Percentiles rank a stretch among this genome's conserved stretches.
Evolutionary conservation across 2,888 invertebrate species (phyloP).

Genomic region (Eupsilia transversa): DNA sequence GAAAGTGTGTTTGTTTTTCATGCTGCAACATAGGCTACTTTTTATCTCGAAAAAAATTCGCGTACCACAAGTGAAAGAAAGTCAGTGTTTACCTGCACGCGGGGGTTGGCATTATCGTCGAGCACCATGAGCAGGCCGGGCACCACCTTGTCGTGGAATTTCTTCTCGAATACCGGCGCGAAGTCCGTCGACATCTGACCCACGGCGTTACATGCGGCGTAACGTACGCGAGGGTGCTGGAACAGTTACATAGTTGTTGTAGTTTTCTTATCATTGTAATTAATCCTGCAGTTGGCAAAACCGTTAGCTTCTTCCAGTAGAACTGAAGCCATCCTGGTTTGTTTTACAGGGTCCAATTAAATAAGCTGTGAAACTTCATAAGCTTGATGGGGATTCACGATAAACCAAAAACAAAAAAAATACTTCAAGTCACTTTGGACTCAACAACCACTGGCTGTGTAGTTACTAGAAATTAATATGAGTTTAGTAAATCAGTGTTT

Average conservation of each 20-base stretch:
- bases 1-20: not conserved
- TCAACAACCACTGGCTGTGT: too few relatives aligned
- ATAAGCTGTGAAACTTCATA: too few relatives aligned
- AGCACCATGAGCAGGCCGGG: conserved; percentile 97
- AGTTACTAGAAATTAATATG: too few relatives aligned
- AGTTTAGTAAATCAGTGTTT: too few relatives aligned
- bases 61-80: not conserved
- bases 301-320: not conserved
- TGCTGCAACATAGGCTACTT: not conserved
- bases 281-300: not conserved
- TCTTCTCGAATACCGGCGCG: conserved; percentile 98
- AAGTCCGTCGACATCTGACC: conserved; percentile 99
- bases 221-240: conserved; percentile 97
- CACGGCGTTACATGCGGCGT: conserved; percentile 99
- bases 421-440: too few relatives aligned
- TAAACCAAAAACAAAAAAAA: too few relatives aligned
- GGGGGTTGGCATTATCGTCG: conserved; percentile 97
- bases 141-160: conserved; percentile 98
- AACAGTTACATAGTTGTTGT: conserved; percentile 32
- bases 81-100: conserved; percentile 94
- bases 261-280: not conserved
- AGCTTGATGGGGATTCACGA: too few relatives aligned
- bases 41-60: not conserved
- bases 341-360: too few relatives aligned
- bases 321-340: too few relatives aligned